Evolutionary conservation across 35 echinoderm and acorn worm species (phyloP).

Genomic region (Lytechinus variegatus): DNA sequence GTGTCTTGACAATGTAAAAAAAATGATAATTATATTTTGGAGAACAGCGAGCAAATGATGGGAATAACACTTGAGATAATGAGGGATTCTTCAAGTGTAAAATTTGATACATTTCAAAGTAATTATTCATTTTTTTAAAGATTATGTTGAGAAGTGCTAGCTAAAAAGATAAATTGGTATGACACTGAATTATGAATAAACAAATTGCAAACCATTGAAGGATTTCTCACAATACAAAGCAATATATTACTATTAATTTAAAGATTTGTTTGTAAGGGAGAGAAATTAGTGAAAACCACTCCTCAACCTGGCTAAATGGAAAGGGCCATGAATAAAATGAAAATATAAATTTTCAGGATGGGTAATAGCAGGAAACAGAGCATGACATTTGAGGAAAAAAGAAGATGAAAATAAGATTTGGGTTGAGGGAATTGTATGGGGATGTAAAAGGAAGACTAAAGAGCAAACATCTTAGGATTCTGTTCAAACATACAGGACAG

Average conservation of each 20-base stretch:
- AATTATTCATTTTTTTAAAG: too few species aligned
- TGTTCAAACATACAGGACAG: neutral
- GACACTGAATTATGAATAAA: too few species aligned
- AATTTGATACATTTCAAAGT: too few species aligned
- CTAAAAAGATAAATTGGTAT: too few species aligned
- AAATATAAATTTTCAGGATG: neutral
- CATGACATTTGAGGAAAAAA: neutral
- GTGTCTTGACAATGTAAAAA: neutral
- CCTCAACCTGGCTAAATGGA: neutral
- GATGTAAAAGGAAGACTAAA: neutral
- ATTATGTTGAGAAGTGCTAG: too few species aligned
- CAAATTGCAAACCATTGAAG: too few species aligned
- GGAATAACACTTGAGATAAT: neutral
- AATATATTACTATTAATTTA: too few species aligned
- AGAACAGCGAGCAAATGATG: neutral
- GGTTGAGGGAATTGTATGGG: neutral
- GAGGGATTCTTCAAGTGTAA: too few species aligned
- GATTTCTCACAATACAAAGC: too few species aligned
- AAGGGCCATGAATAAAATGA: neutral
- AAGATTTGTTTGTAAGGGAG: too few species aligned
- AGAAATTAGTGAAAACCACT: too few species aligned
- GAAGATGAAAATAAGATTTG: neutral
- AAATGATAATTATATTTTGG: neutral
- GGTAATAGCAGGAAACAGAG: neutral
- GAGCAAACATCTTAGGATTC: slow-evolving; percentile 2